phyloP scores from a whole-genome alignment of 1,140 invertebrate species.

The Aradophagus sp. region DNA sequence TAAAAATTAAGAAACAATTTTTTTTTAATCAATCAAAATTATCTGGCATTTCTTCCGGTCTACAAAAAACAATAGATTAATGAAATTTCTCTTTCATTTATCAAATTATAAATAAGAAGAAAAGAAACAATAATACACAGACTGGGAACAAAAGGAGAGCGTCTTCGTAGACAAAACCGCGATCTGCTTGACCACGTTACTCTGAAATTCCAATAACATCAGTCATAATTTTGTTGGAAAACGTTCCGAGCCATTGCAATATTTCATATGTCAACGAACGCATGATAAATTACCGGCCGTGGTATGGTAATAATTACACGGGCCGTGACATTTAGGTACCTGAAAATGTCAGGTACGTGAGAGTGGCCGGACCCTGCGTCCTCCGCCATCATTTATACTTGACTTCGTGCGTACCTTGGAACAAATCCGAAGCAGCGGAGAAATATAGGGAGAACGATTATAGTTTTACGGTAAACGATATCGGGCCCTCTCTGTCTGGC shows the following conservation, averaged over 20 bases:
- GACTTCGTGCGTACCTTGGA: slow-evolving; percentile 32
- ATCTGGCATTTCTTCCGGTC: no score
- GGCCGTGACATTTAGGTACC: slow-evolving; percentile 30
- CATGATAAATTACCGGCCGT: slow-evolving; percentile 41
- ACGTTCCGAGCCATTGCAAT: slow-evolving; percentile 21
- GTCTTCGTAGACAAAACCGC: no score
- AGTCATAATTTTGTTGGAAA: slow-evolving; percentile 24
- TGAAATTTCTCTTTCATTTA: no score
- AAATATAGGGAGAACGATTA: slow-evolving; percentile 63
- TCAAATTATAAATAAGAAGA: no score
- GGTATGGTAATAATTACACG: slow-evolving; percentile 47
- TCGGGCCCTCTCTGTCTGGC: slow-evolving; percentile 26
- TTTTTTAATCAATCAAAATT: no score
- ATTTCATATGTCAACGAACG: slow-evolving; percentile 44
- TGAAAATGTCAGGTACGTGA: slow-evolving; percentile 48
- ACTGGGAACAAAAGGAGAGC: no score
- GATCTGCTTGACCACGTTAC: slow-evolving; percentile 21
- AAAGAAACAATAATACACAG: no score
- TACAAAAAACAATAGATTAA: no score
- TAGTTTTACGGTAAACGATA: slow-evolving; percentile 65
- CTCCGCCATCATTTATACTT: slow-evolving; percentile 53
- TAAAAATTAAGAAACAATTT: no score
- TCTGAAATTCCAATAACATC: slow-evolving; percentile 37
- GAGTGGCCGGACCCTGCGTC: slow-evolving; percentile 10
- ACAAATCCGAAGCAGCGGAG: slow-evolving; percentile 29